Evolutionary conservation across 2,888 invertebrate genomes (phyloP), one percentile per base, ranked within the genome.

Genomic region (Polydrusus pterygomalis): DNA sequence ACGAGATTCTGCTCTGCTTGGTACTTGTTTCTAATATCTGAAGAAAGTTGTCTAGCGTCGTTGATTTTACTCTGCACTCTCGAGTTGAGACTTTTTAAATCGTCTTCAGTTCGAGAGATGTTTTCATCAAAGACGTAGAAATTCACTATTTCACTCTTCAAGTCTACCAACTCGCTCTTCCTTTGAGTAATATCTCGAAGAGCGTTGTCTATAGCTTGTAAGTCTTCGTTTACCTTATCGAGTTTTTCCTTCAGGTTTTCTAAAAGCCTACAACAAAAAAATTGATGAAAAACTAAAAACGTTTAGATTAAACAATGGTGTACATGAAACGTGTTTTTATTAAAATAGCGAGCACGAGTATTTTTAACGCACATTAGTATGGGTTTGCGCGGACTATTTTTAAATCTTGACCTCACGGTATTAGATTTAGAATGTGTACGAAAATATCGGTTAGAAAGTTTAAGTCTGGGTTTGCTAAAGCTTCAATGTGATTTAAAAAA

Each of bases 121-220:
- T 96, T 91, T 81, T 92, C 92, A 83, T 92, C 94, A 88, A 93
- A 96, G 45, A 95, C 93, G 91, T 95, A 93, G 85, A 96, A 91
- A 79, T 90, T 90, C 82, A 90, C 90, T 79, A 94, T 91, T 87
- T 93, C 91, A 78, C 91, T 90, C 83, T 92, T 90, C 79, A 92
- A 89, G 74, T 90, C 90, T 85, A 92, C 92, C 82, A 96, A 90
- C 83, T 90, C 90, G 83, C 91, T 91, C 84, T 92, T 92, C 86
- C 93, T 90, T 83, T 91, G 89, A 79, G 92, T 91, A 84, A 95
- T 92, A 84, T 91, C 91, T 84, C 90, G 90, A 87, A 95, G 92
- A 85, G 93, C 90, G 84, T 91, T 90, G 85, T 94, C 92, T 87
- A 97, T 93, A 88, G 93, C 92, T 84, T 92, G 90, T 85, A 95